phyloP scores from a whole-genome alignment of 2,888 invertebrate genomes.

The Mythimna loreyi region DNA sequence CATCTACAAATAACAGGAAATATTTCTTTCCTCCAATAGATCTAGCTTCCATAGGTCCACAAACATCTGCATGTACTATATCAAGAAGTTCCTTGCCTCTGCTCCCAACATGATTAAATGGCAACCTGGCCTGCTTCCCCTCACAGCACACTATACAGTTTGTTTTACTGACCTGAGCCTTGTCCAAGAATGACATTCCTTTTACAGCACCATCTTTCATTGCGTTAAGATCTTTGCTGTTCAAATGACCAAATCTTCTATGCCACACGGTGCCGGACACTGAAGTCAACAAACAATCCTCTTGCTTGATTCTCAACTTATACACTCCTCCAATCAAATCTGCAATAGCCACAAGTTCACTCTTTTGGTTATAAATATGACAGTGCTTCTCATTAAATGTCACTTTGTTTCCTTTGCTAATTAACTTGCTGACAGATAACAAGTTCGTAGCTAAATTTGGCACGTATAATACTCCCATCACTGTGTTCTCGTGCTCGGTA shows the following conservation, averaged over 20 bases:
- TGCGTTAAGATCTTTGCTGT: background rate
- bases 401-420: background rate
- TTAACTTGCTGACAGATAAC: no score
- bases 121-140: background rate
- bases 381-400: background rate
- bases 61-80: no score
- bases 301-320: no score
- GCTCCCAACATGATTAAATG: background rate
- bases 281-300: no score
- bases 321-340: background rate
- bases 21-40: background rate
- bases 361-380: background rate
- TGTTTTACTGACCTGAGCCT: background rate
- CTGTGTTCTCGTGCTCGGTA: background rate
- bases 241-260: background rate
- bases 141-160: background rate
- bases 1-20: no score
- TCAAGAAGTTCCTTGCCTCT: no score
- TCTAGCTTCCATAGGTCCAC: background rate
- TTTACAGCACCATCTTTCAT: background rate
- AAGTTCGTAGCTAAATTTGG: no score
- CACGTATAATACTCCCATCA: background rate
- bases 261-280: no score
- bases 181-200: background rate
- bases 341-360: background rate